Percentiles rank a stretch among this genome's conserved stretches.
These are phyloP conservation scores for Ganaspis sp. DNA, from an alignment of 1,140 invertebrate species.

Conservation along the genomic window DNA sequence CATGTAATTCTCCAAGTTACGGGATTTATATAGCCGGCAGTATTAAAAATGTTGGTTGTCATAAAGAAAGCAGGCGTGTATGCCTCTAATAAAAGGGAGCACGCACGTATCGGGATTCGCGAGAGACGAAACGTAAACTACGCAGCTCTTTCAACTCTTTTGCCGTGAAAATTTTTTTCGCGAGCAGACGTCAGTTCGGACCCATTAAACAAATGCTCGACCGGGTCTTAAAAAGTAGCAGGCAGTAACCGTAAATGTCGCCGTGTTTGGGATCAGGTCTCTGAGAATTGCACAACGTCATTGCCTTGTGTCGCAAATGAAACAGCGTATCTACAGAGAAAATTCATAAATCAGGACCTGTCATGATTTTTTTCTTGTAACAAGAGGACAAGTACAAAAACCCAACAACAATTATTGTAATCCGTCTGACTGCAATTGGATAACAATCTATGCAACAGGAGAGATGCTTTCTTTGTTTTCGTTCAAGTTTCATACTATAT, in stretches of 20 bases:
- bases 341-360: slow-evolving; percentile 5
- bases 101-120: neutral
- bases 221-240: neutral
- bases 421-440: neutral
- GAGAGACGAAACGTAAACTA: neutral
- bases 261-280: slow-evolving; percentile 2
- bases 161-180: neutral
- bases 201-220: neutral
- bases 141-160: neutral
- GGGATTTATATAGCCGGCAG: slow-evolving; percentile 1
- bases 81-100: neutral
- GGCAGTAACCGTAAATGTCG: slow-evolving; percentile 5
- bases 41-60: slow-evolving; percentile 14
- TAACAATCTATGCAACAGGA: too few species aligned
- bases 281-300: neutral
- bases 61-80: slow-evolving; percentile 5
- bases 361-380: neutral
- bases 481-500: too few species aligned
- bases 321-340: slow-evolving; percentile 3
- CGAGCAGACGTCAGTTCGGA: neutral
- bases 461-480: too few species aligned
- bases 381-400: slow-evolving; percentile 1
- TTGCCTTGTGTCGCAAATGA: neutral
- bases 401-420: neutral
- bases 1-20: slow-evolving; percentile 13